Conservation (phyloP, 1,140 invertebrate genomes). For the Bombus cullumanus region DNA sequence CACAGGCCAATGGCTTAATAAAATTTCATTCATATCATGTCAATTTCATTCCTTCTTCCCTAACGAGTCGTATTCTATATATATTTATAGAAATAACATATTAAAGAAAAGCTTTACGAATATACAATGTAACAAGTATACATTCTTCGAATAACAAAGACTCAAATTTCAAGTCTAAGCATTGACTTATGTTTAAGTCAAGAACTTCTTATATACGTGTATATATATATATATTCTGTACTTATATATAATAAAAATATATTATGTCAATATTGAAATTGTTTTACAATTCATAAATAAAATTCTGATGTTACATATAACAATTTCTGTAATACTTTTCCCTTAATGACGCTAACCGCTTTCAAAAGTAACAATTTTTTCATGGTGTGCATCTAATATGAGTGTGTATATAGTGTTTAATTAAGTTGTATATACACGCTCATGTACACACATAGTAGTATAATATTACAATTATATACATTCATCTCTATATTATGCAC, state of each 20-base stretch:
- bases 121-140: slow-evolving; percentile 42
- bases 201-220: slow-evolving; percentile 9
- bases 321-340: slow-evolving; percentile 48
- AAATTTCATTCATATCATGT: slow-evolving; percentile 28
- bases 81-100: slow-evolving; percentile 20
- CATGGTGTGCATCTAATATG: slow-evolving; percentile 21
- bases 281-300: slow-evolving; percentile 49
- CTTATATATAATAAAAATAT: slow-evolving; percentile 57
- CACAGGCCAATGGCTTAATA: slow-evolving; percentile 6
- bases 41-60: slow-evolving; percentile 11
- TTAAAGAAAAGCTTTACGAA: slow-evolving; percentile 33
- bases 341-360: slow-evolving; percentile 9
- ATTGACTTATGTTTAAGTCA: slow-evolving; percentile 34
- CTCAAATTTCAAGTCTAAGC: slow-evolving; percentile 28
- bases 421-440: slow-evolving; percentile 18
- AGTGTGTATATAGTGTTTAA: slow-evolving; percentile 37
- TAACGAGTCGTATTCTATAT: slow-evolving; percentile 9
- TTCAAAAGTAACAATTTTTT: slow-evolving; percentile 44
- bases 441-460: slow-evolving; percentile 23
- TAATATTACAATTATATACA: slow-evolving; percentile 36
- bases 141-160: slow-evolving; percentile 29
- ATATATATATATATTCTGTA: not conserved
- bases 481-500: slow-evolving; percentile 56
- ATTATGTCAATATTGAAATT: slow-evolving; percentile 51
- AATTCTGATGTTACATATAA: slow-evolving; percentile 44